Evolutionary conservation across 2,797 vertebrate species (phyloP), one percentile per base, ranked within the genome.

Genomic region (Meda fulgida): DNA sequence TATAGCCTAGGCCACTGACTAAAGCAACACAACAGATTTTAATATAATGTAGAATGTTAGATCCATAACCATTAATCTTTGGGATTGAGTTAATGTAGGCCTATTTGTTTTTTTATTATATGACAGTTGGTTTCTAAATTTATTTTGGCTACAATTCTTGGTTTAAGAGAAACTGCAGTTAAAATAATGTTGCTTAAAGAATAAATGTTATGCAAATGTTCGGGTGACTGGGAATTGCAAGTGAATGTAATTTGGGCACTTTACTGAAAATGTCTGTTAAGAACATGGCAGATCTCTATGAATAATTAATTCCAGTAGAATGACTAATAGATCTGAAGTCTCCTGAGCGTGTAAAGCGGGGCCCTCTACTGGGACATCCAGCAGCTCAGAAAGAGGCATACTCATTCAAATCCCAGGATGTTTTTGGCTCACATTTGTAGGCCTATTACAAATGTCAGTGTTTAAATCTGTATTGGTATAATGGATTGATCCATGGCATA

Each of bases 201-300:
- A 60, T 40, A 21, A 23, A 78, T 60, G 53, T 40, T 40, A 60
- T 40, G 53, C 75, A 60, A 60, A 76, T 36, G 31, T n/a, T 36
- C 48, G 53, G 8, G 1, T 31, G 40, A 65, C 48, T 66, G 78
- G 63, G 63, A 36, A 66, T 80, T 23, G 19, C 26, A 43, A 34
- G 51, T 80, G 36, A 51, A 48, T 51, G 63, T 80, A 66, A 80
- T 80, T 66, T 67, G 78, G 60, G 29, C 78, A 80, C 29, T 80
- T 80, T 67, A 48, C 38, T 29, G 40, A 79, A 65, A 67, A 51
- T 23, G 29, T 48, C 26, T 80, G 43, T 79, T 63, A 65, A 79
- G 77, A 79, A 66, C 26, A 79, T 51, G 63, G 40, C 43, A 51
- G 78, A 80, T 36, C 78, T 80, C 19, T 67, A 80, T 80, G 40